phyloP scores from a whole-genome alignment of 2,113 vertebrate genomes.

The Myanophis thanlyinensis region DNA sequence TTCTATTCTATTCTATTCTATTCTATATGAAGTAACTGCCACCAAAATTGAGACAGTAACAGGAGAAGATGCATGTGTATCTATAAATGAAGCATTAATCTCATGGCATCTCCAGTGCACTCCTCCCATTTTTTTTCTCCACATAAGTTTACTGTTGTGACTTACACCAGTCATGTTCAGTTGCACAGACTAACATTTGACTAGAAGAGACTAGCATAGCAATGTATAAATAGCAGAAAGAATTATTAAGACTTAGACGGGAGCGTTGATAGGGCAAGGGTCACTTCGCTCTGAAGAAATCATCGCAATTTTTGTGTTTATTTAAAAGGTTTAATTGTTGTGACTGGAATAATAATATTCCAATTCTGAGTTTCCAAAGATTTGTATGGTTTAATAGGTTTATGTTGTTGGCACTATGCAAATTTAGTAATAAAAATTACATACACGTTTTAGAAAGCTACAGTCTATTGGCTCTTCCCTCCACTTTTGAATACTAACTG shows the following conservation, averaged over 20 bases:
- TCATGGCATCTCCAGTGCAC: not conserved
- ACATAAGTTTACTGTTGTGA: conserved; percentile 33
- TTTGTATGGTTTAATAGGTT: not conserved
- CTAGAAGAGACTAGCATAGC: conserved; percentile 27
- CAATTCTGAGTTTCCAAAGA: not conserved
- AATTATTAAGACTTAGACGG: conserved; percentile 16
- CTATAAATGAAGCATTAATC: not conserved
- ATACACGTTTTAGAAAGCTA: not conserved
- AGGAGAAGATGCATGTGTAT: not conserved
- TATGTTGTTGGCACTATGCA: not conserved
- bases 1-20: too few relatives aligned
- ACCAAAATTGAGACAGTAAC: not conserved
- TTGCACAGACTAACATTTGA: not conserved
- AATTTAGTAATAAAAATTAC: not conserved
- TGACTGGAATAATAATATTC: conserved; percentile 36
- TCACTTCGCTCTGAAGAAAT: conserved; percentile 43
- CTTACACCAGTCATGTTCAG: conserved; percentile 52
- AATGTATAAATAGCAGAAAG: conserved; percentile 26
- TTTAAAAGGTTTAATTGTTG: conserved; percentile 49
- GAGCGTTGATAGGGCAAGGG: not conserved
- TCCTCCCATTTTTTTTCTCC: not conserved
- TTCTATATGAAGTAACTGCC: too few relatives aligned
- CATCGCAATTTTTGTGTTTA: conserved; percentile 54
- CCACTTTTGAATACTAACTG: not conserved
- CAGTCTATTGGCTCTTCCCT: not conserved